Conservation (phyloP, 1,140 invertebrate genomes). For the Trypoxylus dichotomus region DNA sequence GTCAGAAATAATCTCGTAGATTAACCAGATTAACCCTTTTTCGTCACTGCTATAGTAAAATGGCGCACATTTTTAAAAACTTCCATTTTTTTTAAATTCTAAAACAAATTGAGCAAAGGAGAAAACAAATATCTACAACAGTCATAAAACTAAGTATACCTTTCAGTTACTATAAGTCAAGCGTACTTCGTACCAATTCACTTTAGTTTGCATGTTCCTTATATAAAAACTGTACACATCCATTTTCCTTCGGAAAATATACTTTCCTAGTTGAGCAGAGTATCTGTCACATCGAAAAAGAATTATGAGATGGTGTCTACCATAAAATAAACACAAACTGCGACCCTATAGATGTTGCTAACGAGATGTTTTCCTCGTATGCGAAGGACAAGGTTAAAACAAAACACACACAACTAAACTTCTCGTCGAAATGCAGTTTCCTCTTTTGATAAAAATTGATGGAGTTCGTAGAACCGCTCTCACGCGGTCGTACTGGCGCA, state of each 20-base stretch:
- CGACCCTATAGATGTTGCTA: neutral
- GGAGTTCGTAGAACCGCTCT: neutral
- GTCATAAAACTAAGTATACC: too few species aligned
- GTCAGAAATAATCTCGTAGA: too few species aligned
- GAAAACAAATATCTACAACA: too few species aligned
- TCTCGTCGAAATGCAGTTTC: neutral
- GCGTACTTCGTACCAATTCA: neutral
- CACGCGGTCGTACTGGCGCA: neutral
- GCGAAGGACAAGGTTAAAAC: neutral
- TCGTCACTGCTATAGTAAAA: too few species aligned
- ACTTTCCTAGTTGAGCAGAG: neutral
- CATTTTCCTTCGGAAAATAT: neutral
- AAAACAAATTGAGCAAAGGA: too few species aligned
- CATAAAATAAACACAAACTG: neutral
- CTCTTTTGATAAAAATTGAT: slow-evolving; percentile 1
- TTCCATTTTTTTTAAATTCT: too few species aligned
- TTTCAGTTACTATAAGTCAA: too few species aligned
- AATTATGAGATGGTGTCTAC: neutral
- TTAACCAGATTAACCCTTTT: too few species aligned
- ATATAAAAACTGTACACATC: neutral
- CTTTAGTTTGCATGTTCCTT: neutral
- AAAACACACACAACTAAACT: neutral
- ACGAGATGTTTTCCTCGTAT: neutral
- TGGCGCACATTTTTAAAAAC: too few species aligned
- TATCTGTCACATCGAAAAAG: neutral